Evolutionary conservation across 2,888 invertebrate species (phyloP), one percentile per base, ranked within the genome.

Genomic region (Willowsia nigromaculata): DNA sequence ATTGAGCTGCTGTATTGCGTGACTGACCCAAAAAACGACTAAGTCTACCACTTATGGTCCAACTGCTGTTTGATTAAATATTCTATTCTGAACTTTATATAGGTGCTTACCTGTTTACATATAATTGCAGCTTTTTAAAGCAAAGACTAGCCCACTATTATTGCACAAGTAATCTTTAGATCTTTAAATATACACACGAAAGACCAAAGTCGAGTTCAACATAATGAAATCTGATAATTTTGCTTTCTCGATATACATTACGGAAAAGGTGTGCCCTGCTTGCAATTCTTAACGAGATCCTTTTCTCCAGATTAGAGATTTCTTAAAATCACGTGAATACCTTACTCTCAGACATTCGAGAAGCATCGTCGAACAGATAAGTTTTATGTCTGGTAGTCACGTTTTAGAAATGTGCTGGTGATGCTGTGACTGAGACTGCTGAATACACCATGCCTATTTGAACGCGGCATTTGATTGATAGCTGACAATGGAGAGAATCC

Each of bases 1-100:
- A 90, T 90, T 90, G 89, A 89, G 89, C 90, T 89, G 87, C 86
- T 53, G 80, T 89, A 47, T 76, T 25, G 5, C 76, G 76, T 76
- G 76, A 76, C 25, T 50, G 50, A 76, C 76, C 15, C n/a, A 76
- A 76, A 43, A 68, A 37, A 6, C 15, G 27, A 18, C 18, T 53
- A 5, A 53, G 18, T 7, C 1, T 53, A 18, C 53, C 5, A 53
- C 53, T 18, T 13, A 43, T 9, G 13, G 9, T 43, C 1, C 11
- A 43, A 1, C 43, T 1, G 6, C 11, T 9, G 43, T 43, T 13
- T 13, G 13, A 43, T 9, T 43, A 9, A 43, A 1, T 13, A 1
- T 43, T 43, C 11, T 13, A 43, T 43, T 6, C 13, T 43, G 43
- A 13, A 1, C 11, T 43, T 3, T 13, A 13, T 43, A 13, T 9